A percentile compares a stretch with the other conserved stretches of the same genome.
Conservation (phyloP, 2,797 vertebrate species). For the Limnodromus scolopaceus region DNA sequence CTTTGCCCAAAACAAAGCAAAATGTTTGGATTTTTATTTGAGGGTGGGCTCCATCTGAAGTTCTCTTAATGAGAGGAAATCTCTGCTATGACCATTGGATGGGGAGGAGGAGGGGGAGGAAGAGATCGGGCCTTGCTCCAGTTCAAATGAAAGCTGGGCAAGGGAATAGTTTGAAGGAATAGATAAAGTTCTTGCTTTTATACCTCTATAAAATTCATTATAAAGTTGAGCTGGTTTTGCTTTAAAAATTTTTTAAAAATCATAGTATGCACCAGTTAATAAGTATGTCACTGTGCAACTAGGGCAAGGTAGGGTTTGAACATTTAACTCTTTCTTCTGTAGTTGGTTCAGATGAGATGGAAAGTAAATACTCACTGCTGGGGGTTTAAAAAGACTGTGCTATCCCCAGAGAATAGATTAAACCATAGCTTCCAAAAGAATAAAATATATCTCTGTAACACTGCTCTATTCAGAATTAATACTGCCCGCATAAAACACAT, state of each 20-base stretch:
- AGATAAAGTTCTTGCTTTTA: background rate
- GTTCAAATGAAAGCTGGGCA: background rate
- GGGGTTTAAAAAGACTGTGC: background rate
- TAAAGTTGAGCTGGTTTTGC: background rate
- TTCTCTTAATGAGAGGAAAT: conserved; percentile 54
- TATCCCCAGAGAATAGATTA: background rate
- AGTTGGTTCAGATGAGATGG: background rate
- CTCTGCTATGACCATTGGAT: background rate
- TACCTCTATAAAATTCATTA: conserved; percentile 12
- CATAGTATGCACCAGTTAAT: background rate
- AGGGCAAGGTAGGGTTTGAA: background rate
- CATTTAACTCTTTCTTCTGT: background rate
- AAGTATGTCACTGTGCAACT: background rate
- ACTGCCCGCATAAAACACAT: background rate
- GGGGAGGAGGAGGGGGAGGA: background rate
- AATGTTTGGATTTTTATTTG: conserved; percentile 71
- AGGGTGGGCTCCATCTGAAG: conserved; percentile 53
- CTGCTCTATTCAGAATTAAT: background rate
- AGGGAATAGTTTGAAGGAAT: background rate
- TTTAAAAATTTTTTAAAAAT: background rate
- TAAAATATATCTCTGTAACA: background rate
- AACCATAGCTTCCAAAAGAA: background rate
- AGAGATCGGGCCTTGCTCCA: background rate
- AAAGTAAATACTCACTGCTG: background rate
- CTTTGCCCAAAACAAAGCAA: conserved; percentile 71